These are phyloP conservation scores for Monarcha castaneiventris DNA, from an alignment of 2,113 vertebrate species.

Conservation along the genomic window DNA sequence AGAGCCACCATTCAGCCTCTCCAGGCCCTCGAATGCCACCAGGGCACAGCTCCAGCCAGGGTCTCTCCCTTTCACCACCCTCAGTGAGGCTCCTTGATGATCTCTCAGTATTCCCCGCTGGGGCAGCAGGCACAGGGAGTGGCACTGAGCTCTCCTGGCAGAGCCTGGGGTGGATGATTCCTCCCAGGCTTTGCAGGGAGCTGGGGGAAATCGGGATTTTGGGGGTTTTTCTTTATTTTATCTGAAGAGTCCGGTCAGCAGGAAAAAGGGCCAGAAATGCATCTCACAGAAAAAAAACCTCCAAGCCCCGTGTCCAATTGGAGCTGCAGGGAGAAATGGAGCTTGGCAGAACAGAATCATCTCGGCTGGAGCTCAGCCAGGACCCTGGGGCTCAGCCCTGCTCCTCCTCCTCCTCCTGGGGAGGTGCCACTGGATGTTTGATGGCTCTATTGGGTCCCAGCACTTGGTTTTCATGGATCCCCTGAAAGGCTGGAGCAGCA, in stretches of 20 bases:
- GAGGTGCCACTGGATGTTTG: not conserved
- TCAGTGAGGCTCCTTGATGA: too few relatives aligned
- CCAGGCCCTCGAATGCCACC: too few relatives aligned
- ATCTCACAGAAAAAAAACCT: not conserved
- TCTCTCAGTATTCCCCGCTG: too few relatives aligned
- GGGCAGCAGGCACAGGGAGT: too few relatives aligned
- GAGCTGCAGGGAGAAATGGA: not conserved
- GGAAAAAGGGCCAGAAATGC: not conserved
- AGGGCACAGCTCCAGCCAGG: too few relatives aligned
- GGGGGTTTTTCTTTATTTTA: too few relatives aligned
- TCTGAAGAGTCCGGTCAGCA: not conserved
- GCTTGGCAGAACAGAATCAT: not conserved
- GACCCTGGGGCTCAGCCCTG: not conserved
- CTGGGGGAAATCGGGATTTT: too few relatives aligned
- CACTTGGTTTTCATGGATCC: not conserved
- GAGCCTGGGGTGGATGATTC: not conserved
- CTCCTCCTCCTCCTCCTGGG: not conserved
- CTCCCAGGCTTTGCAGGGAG: not conserved
- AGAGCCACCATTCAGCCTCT: too few relatives aligned
- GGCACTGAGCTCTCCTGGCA: not conserved
- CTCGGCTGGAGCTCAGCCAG: not conserved
- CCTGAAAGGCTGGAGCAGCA: not conserved
- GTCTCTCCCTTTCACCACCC: too few relatives aligned
- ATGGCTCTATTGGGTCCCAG: not conserved
- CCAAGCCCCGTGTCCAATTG: not conserved